Conservation (phyloP, 2,797 vertebrate genomes). For the Tolypeutes matacus region DNA sequence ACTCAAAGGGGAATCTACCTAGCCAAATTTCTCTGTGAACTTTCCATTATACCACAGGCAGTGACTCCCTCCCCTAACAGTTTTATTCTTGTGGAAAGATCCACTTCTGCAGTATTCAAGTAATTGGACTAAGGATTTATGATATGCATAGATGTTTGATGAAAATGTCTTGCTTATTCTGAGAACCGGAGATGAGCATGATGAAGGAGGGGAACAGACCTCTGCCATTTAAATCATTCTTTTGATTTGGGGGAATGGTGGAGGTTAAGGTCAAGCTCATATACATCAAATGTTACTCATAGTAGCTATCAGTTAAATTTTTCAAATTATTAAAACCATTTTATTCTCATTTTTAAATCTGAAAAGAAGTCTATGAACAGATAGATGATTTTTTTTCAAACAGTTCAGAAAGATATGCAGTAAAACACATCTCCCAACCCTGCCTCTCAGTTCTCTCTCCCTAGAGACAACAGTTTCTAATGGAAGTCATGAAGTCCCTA, state of each 20-base stretch:
- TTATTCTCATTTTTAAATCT: conserved; percentile 14
- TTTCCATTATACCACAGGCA: background rate
- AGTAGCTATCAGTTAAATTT: background rate
- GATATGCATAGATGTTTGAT: background rate
- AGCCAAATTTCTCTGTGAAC: background rate
- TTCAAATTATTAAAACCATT: conserved; percentile 41
- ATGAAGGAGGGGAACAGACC: background rate
- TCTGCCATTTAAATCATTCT: background rate
- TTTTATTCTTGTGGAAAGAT: conserved; percentile 10
- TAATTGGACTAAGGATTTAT: background rate
- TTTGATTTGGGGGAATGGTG: background rate
- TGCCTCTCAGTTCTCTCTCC: background rate
- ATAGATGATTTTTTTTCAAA: conserved; percentile 8
- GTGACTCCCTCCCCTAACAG: background rate
- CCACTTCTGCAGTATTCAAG: background rate
- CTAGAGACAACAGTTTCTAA: background rate
- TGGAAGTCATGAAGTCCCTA: background rate
- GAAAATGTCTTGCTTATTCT: background rate
- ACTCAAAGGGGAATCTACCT: background rate
- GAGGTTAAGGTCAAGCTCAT: background rate
- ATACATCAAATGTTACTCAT: background rate
- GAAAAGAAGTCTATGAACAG: background rate
- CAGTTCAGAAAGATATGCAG: background rate
- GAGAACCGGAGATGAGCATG: background rate
- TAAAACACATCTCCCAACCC: background rate